Base-by-base conservation (phyloP, 2,113 vertebrate species). In the Fregetta grallaria region DNA sequence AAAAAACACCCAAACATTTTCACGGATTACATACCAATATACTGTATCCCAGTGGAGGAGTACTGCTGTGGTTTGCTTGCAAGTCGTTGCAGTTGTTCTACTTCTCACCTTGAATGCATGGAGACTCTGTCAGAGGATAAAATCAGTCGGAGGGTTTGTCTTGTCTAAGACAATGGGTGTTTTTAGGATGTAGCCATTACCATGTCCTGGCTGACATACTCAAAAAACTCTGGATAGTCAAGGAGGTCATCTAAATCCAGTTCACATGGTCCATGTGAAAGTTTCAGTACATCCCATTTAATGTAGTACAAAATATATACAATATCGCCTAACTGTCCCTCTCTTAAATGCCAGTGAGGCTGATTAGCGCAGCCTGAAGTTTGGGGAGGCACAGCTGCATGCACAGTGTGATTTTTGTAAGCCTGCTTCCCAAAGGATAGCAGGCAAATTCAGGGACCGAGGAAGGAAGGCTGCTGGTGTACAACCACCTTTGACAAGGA, bases 271-370 rank as follows among this genome's bases (percentile, higher is more conserved):
- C 32, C 23, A 2, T 1, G 6, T 13, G 59, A 11, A 10, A 4
- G 32, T 44, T 32, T 27, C 22, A 12, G 45, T 13, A 17, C 4
- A 0, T 68, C 34, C 38, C 22, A 7, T 22, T 49, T 52, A 36
- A 29, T 0, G 7, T 11, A 11, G 47, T 20, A 13, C 11, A 20
- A 32, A 21, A 66, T 2, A 7, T 8, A 4, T 6, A 30, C 7
- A 2, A 19, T 25, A 5, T 36, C 30, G 42, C 59, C 50, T 18
- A 2, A 8, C 7, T 10, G 14, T 9, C 34, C 59, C 18, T 16
- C 56, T 18, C 13, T 17, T 6, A 9, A 38, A 22, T 6, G 61
- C n/a, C 2, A 13, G 9, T 1, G 61, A 22, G 70, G 59, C 40
- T 9, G 30, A 9, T 20, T 2, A 14, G 50, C 23, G 2, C 50